phyloP scores from a whole-genome alignment of 2,888 invertebrate species.

The Nymphalis urticae region DNA sequence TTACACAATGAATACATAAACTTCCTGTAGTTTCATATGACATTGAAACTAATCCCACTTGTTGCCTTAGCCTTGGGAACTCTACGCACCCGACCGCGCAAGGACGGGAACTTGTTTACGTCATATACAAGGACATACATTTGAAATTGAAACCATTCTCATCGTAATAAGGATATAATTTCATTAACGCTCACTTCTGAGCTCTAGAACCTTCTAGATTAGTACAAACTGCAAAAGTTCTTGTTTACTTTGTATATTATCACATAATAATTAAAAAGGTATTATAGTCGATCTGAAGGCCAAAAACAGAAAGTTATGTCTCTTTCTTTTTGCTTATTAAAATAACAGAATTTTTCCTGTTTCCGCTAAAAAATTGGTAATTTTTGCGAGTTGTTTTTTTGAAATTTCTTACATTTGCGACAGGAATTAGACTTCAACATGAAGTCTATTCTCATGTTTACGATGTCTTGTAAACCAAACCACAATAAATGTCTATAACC shows the following conservation, averaged over 20 bases:
- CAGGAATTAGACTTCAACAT: slow-evolving; percentile 16
- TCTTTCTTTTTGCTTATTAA: too few species aligned
- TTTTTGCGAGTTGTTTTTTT: too few species aligned
- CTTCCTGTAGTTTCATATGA: slow-evolving; percentile 47
- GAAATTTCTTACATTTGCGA: not conserved
- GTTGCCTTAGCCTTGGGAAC: slow-evolving; percentile 71
- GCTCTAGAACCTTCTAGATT: slow-evolving; percentile 18
- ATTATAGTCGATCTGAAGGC: too few species aligned
- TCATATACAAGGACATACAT: slow-evolving; percentile 55
- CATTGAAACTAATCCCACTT: slow-evolving; percentile 75
- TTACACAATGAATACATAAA: slow-evolving; percentile 13
- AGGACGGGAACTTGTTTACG: slow-evolving; percentile 64
- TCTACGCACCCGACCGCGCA: slow-evolving; percentile 72
- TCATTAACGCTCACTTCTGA: not conserved
- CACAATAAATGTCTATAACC: slow-evolving; percentile 21
- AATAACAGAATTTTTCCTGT: too few species aligned
- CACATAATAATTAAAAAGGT: not conserved
- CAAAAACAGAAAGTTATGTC: too few species aligned
- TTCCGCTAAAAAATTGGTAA: too few species aligned
- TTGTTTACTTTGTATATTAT: slow-evolving; percentile 13
- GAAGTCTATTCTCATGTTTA: slow-evolving; percentile 12
- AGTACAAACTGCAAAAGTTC: not conserved
- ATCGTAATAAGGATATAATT: slow-evolving; percentile 15
- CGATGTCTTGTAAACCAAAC: slow-evolving; percentile 19
- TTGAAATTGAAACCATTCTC: not conserved